Evolutionary conservation across 2,113 vertebrate genomes (phyloP).

Genomic region (Romanogobio albipinnatus): DNA sequence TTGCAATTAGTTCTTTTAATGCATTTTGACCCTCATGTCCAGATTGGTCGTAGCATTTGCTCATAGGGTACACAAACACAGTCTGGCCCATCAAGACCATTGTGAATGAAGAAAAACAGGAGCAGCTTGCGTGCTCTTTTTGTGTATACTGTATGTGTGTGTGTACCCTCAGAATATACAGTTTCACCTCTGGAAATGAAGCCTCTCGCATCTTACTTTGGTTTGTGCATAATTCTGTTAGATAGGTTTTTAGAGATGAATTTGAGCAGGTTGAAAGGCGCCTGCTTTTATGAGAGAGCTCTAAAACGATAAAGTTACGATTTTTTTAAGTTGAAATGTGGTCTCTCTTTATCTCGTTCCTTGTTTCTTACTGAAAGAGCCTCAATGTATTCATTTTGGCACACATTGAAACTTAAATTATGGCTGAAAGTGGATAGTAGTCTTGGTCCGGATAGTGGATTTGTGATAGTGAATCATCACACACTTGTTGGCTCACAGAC

Average conservation of each 20-base stretch:
- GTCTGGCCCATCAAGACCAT: neutral
- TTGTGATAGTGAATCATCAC: slow-evolving; percentile 4
- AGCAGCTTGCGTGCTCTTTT: neutral
- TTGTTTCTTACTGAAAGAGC: slow-evolving; percentile 12
- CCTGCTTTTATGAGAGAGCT: neutral
- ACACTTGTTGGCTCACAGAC: neutral
- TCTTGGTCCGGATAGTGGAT: slow-evolving; percentile 15
- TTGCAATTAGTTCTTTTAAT: neutral
- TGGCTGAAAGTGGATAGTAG: neutral
- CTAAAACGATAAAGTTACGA: neutral
- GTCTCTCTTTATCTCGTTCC: neutral
- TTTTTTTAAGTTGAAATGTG: neutral
- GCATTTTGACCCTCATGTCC: neutral
- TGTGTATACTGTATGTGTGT: neutral
- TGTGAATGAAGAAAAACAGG: neutral
- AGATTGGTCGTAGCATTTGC: neutral
- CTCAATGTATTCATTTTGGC: slow-evolving; percentile 25
- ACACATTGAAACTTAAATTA: neutral
- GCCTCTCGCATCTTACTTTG: neutral
- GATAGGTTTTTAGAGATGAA: slow-evolving; percentile 14
- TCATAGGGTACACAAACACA: neutral
- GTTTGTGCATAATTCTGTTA: neutral
- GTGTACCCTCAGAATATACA: neutral
- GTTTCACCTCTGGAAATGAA: slow-evolving; percentile 9
- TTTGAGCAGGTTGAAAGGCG: slow-evolving; percentile 6